These are phyloP conservation scores for Sebastes hopkinsi DNA, from an alignment of 2,797 vertebrate genomes.

Conservation along the genomic window DNA sequence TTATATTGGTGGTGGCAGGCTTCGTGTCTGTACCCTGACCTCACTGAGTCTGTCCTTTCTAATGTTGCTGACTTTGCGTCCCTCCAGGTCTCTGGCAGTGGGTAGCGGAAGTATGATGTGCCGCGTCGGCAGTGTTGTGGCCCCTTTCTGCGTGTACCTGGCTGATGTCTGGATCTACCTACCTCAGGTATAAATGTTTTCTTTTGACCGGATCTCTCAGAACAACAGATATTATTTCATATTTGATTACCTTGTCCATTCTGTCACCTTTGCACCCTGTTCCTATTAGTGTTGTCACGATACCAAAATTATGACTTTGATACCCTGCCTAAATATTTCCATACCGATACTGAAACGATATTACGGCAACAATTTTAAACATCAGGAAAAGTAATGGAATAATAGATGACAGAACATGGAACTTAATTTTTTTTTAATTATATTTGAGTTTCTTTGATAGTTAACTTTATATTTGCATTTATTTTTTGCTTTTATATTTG, in stretches of 20 bases:
- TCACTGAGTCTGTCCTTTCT: neutral
- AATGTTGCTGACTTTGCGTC: neutral
- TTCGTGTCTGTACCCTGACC: neutral
- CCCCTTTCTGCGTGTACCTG: constrained; percentile 90
- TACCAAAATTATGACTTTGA: too few relatives aligned
- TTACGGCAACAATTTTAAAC: too few relatives aligned
- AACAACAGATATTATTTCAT: neutral
- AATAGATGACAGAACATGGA: too few relatives aligned
- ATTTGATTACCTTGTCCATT: neutral
- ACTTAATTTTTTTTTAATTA: too few relatives aligned
- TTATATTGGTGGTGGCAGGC: neutral
- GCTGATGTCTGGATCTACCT: constrained; percentile 88
- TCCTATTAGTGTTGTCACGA: neutral
- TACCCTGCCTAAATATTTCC: too few relatives aligned
- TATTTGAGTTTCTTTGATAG: too few relatives aligned
- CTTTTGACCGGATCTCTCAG: neutral
- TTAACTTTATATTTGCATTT: too few relatives aligned
- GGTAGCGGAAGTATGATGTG: constrained; percentile 95
- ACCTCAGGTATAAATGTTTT: constrained; percentile 83
- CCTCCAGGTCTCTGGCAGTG: constrained; percentile 88
- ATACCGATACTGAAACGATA: too few relatives aligned
- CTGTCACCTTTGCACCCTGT: neutral
- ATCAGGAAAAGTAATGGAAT: too few relatives aligned
- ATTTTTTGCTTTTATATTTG: too few relatives aligned
- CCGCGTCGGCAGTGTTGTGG: constrained; percentile 88